Evolutionary conservation across 2,888 invertebrate genomes (phyloP).

Genomic region (Sthenelais limicola): DNA sequence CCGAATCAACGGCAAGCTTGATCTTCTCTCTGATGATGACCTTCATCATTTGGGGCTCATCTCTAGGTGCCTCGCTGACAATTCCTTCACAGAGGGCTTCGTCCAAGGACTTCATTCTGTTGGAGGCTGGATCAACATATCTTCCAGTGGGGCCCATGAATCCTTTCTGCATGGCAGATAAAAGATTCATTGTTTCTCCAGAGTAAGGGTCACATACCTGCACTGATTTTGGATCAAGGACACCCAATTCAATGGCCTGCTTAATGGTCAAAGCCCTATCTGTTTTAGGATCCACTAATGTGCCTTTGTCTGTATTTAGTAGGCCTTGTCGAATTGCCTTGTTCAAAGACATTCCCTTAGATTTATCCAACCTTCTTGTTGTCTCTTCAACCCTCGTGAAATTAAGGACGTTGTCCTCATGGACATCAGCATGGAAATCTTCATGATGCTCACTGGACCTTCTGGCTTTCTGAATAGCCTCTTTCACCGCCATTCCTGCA

Average conservation of each 20-base stretch:
- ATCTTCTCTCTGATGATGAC: slow-evolving; percentile 62
- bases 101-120: slow-evolving; percentile 51
- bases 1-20: slow-evolving; percentile 60
- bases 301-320: slow-evolving; percentile 84
- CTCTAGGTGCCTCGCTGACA: slow-evolving; percentile 56
- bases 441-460: slow-evolving; percentile 49
- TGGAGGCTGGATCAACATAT: slow-evolving; percentile 53
- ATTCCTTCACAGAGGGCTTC: slow-evolving; percentile 67
- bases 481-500: slow-evolving; percentile 83
- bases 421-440: slow-evolving; percentile 39
- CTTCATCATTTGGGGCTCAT: slow-evolving; percentile 54
- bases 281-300: slow-evolving; percentile 83
- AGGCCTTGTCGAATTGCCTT: slow-evolving; percentile 75
- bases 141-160: slow-evolving; percentile 59
- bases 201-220: slow-evolving; percentile 54
- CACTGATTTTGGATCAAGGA: slow-evolving; percentile 59
- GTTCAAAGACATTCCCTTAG: slow-evolving; percentile 54
- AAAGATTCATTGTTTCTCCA: slow-evolving; percentile 48
- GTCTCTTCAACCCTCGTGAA: slow-evolving; percentile 38
- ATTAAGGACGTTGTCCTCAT: slow-evolving; percentile 56
- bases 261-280: slow-evolving; percentile 86
- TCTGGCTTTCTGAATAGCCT: slow-evolving; percentile 77
- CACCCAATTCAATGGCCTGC: slow-evolving; percentile 78
- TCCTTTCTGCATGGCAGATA: slow-evolving; percentile 59
- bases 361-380: slow-evolving; percentile 7